Evolutionary conservation across 2,797 vertebrate species (phyloP), one percentile per base, ranked within the genome.

Genomic region (Cyclopterus lumpus): DNA sequence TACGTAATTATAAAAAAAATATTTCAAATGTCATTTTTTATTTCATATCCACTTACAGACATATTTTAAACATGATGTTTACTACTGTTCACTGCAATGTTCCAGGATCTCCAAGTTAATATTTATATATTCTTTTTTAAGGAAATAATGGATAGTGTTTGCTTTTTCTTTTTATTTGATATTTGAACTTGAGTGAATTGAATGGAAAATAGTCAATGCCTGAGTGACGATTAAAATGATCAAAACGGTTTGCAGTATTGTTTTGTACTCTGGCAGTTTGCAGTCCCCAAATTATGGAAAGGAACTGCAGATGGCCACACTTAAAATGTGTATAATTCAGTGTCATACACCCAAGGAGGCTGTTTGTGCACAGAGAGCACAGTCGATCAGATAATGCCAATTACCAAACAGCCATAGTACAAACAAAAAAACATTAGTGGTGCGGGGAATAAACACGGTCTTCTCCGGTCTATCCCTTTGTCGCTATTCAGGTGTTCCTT

Each of bases 301-400:
- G 36, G 4, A 12, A 60, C 16, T 75, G 73, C 69, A 81, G 69
- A 81, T 78, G 69, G 73, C 69, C 77, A 75, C 48, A 64, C 70
- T 73, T 82, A 36, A 74, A 82, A 73, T 81, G 78, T 76, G 60
- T 49, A 66, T 74, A 68, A 71, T 72, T 79, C 74, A 80, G 38
- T 24, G n/a, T 77, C 40, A 64, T 32, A 44, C 49, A 79, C 49
- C 73, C 51, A 74, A 42, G 63, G 70, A 83, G 46, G 63, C 54
- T 61, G 67, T 77, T 89, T 62, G 59, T 72, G 18, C 46, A 48
- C 16, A 62, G 30, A 67, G 49, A 72, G 58, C 66, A 71, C 59
- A 73, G 55, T 82, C 55, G 83, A 71, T 82, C 79, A 75, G 73
- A 89, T 85, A 83, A 84, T 69, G 49, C 12, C 80, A 81, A 73